Conservation (phyloP, 1,140 invertebrate genomes). For the Xylocopa sonorina region DNA sequence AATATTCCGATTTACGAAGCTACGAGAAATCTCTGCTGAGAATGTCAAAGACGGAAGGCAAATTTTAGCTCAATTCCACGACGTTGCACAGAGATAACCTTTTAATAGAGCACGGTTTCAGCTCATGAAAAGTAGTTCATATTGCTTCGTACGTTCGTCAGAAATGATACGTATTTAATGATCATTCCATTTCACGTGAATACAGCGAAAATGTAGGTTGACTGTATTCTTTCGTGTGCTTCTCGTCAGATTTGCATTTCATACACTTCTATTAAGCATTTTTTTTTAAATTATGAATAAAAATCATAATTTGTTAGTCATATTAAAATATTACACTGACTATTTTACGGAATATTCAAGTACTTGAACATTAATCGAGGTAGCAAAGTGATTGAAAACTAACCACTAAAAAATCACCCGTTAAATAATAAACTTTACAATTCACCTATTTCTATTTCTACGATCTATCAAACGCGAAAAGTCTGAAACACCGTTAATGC, state of each 20-base stretch:
- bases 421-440: too few relatives aligned
- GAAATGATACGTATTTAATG: constrained; percentile 11
- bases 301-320: too few relatives aligned
- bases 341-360: too few relatives aligned
- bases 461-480: too few relatives aligned
- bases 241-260: background rate
- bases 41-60: background rate
- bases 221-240: background rate
- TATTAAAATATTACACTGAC: too few relatives aligned
- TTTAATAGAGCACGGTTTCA: background rate
- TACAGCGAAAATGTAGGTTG: background rate
- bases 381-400: too few relatives aligned
- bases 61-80: background rate
- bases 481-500: background rate
- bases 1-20: background rate
- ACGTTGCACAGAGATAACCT: background rate
- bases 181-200: background rate
- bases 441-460: too few relatives aligned
- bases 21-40: background rate
- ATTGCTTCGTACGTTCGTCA: background rate
- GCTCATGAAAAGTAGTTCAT: background rate
- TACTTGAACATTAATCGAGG: too few relatives aligned
- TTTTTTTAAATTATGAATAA: too few relatives aligned
- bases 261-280: background rate
- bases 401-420: too few relatives aligned